phyloP scores from a whole-genome alignment of 2,797 vertebrate genomes.

The Xenopus petersii region DNA sequence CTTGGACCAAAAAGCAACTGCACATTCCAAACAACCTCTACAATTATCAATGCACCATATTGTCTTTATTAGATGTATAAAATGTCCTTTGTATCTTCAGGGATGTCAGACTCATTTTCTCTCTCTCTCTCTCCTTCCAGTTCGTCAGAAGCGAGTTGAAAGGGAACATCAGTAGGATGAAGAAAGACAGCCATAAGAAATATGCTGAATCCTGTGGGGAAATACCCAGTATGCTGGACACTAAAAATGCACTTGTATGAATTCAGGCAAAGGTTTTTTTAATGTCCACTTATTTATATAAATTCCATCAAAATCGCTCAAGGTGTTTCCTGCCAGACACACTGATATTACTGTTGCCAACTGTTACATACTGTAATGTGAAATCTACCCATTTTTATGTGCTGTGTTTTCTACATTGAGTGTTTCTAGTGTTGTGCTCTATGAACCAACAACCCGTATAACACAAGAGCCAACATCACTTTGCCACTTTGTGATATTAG shows the following conservation, averaged over 20 bases:
- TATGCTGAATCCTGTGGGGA: not conserved
- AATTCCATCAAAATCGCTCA: not conserved
- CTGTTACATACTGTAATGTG: slow-evolving; percentile 21
- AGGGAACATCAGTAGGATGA: slow-evolving; percentile 31
- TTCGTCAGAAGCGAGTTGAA: slow-evolving; percentile 40
- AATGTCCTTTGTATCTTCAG: too few relatives aligned
- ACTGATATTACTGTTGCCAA: slow-evolving; percentile 22
- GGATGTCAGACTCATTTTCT: too few relatives aligned
- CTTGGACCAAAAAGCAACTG: too few relatives aligned
- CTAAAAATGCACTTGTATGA: slow-evolving; percentile 20
- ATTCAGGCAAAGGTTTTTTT: slow-evolving; percentile 26
- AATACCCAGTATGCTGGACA: not conserved
- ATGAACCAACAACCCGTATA: too few relatives aligned
- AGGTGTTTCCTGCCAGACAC: not conserved
- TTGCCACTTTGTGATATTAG: too few relatives aligned
- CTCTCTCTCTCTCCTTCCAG: slow-evolving; percentile 6
- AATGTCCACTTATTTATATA: not conserved
- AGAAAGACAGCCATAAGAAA: not conserved
- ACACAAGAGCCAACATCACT: too few relatives aligned
- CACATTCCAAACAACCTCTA: too few relatives aligned
- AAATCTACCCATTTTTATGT: slow-evolving; percentile 4
- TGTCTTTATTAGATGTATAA: too few relatives aligned
- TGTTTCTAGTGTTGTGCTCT: too few relatives aligned
- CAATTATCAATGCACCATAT: too few relatives aligned
- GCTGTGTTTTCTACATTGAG: too few relatives aligned